Base-by-base conservation (phyloP, 2,113 vertebrate genomes). In the Halichoeres trimaculatus region DNA sequence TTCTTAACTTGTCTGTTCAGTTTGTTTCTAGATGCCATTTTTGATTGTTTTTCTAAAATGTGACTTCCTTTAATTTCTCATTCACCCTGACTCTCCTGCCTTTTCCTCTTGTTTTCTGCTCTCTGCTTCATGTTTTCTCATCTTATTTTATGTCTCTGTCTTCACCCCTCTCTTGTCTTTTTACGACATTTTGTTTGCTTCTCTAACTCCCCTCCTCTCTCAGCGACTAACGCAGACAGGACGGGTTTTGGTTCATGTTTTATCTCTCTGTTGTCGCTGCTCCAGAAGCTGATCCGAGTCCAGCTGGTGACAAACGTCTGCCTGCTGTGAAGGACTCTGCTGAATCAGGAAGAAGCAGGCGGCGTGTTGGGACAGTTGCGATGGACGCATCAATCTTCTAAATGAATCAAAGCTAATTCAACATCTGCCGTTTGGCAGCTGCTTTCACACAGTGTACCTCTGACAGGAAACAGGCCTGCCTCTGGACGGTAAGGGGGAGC, bases 341-440 rank as follows among this genome's bases (percentile, higher is more conserved):
- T 87, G 88, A 87, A 48, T 89, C 88, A 85, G 85, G 80, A 20
- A 36, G 65, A 84, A 70, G 0, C 38, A 0, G 57, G 52, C 41
- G 38, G 30, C 34, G 50, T 45, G 76, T 67, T 54, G 86, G 74
- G 80, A 81, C 63, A n/a, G 34, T n/a, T 0, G 10, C 19, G 72
- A 76, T 34, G 71, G 74, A 79, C n/a, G 23, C 82, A 89, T 89
- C 87, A 52, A 76, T 89, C 87, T 87, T 76, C 55, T 81, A 76
- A 87, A 87, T 85, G 82, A 85, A 78, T 87, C 85, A 85, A 79
- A 74, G 70, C 59, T 76, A 67, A 85, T 57, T 23, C 57, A 83
- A 83, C 87, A 87, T 79, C 87, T 89, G 87, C 67, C 26, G 55
- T 24, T 74, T 81, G 74, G 80, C 83, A 70, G 22, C 1, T 0